A percentile compares a stretch with the other conserved stretches of the same genome.
Evolutionary conservation across 2,888 invertebrate species (phyloP).

Genomic region (Hydropsyche betteni): DNA sequence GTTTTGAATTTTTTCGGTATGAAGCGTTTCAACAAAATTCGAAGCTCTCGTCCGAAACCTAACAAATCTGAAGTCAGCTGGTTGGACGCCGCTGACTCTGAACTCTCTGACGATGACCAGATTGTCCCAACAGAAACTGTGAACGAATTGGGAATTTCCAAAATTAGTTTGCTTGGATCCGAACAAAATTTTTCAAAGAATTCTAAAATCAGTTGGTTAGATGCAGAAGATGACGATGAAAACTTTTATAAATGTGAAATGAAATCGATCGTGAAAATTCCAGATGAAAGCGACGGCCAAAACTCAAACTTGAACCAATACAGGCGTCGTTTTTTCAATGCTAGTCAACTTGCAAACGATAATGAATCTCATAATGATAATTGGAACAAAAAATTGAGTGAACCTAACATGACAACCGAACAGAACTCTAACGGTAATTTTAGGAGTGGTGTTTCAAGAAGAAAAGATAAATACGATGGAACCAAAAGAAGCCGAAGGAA

Average conservation of each 20-base stretch:
- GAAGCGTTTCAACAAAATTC: background rate
- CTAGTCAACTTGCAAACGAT: background rate
- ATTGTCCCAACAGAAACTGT: no score
- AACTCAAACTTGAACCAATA: conserved; percentile 9
- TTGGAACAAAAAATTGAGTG: conserved; percentile 43
- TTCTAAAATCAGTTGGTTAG: background rate
- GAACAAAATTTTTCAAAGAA: background rate
- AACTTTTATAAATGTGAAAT: no score
- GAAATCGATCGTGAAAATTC: background rate
- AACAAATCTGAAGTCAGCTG: conserved; percentile 24
- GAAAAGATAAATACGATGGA: conserved; percentile 43
- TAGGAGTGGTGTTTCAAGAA: background rate
- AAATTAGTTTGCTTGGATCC: background rate
- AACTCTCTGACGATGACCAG: background rate
- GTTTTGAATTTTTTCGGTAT: background rate
- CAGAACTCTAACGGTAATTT: conserved; percentile 43
- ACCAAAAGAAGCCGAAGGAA: conserved; percentile 49
- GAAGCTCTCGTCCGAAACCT: background rate
- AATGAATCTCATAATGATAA: background rate
- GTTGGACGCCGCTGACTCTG: conserved; percentile 1
- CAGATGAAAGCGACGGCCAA: background rate
- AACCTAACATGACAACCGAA: conserved; percentile 36
- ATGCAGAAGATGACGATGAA: background rate
- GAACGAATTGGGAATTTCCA: background rate
- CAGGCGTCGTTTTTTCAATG: conserved; percentile 12